Base-by-base conservation (phyloP, 2,113 vertebrate genomes). In the Xiphorhynchus elegans region DNA sequence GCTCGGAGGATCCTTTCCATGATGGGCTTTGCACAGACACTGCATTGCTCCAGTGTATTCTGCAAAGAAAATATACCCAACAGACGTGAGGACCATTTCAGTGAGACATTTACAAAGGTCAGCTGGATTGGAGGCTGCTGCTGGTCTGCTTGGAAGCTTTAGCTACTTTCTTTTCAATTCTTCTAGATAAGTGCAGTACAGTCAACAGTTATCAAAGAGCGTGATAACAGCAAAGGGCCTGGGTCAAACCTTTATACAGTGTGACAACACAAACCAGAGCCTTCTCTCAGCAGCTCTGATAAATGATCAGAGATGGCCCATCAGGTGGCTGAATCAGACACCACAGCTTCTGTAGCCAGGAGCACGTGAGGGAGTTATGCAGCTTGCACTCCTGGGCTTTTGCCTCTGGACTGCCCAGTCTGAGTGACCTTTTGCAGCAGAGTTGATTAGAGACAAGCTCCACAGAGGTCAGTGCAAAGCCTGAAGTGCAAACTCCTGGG, bases 1-100 rank as follows among this genome's bases (percentile, higher is more conserved):
- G 99, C 99, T 63, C 99, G 97, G 52, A 99, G 98, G 94, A 99
- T 99, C 87, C 99, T 98, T 86, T 99, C 99, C 99, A 99, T 99
- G 97, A 99, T 99, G 95, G 99, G 99, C 96, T 99, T 99, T 80
- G 98, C 97, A 10, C 99, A 99, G 82, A 99, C 98, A 2, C 96
- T 99, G 98, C 99, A 99, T 23, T 98, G 98, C 98, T 99, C 99
- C 97, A 99, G 98, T 12, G 99, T 99, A 47, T 99, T 99, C 99
- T 99, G 98, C 7, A 84, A 66, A 93, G 17, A 95, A 94, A 96
- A 96, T n/a, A 37, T 3, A 79, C 33, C 55, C 39, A 69, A 16
- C 62, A 87, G 23, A 63, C 10, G 17, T 82, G 33, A 95, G 33
- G 26, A 39, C 42, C 31, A 33, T 17, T 50, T 84, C 40, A 39